Base-by-base conservation (phyloP, 1,140 invertebrate genomes). In the Amyelois transitella region DNA sequence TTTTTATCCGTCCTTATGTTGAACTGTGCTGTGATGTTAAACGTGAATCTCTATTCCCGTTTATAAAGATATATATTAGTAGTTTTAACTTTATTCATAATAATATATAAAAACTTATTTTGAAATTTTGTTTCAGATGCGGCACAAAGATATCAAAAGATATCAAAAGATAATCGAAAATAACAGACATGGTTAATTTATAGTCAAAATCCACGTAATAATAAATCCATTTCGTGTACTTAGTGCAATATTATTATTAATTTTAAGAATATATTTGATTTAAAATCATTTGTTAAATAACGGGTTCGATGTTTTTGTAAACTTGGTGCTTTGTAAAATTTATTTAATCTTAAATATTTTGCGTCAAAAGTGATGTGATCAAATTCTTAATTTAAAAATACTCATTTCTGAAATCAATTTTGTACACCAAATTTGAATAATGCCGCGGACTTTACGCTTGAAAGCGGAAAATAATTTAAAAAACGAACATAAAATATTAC, bases 121-220 rank as follows among this genome's bases (percentile, higher is more conserved):
- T 28, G 5, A 28, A 6, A 6, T 62, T 57, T 66, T 69, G 61
- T 81, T 81, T 44, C 78, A 81, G 78, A 81, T 81, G 72, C 64
- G 32, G 62, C 51, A 52, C 6, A 54, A 24, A 58, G n/a, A n/a
- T n/a, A n/a, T n/a, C n/a, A n/a, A n/a, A n/a, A n/a, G n/a, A n/a
- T n/a, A n/a, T n/a, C n/a, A n/a, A 68, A 48, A 62, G 51, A 52
- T 21, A 50, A 47, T 51, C 52, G 61, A 18, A 54, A 67, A 57
- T 24, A 25, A 62, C 18, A 53, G 47, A 63, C 43, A 60, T 19
- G 48, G 12, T 59, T 55, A 59, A 43, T 44, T 53, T 44, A 53
- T 20, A 51, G 28, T 53, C 49, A 51, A 28, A 52, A 60, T 64
- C 44, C n/a, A 14, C 10, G 10, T 4, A 38, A 4, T 63, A 51